These are phyloP conservation scores for Sphaeridia pumilis DNA, from an alignment of 2,888 invertebrate genomes.

Conservation along the genomic window DNA sequence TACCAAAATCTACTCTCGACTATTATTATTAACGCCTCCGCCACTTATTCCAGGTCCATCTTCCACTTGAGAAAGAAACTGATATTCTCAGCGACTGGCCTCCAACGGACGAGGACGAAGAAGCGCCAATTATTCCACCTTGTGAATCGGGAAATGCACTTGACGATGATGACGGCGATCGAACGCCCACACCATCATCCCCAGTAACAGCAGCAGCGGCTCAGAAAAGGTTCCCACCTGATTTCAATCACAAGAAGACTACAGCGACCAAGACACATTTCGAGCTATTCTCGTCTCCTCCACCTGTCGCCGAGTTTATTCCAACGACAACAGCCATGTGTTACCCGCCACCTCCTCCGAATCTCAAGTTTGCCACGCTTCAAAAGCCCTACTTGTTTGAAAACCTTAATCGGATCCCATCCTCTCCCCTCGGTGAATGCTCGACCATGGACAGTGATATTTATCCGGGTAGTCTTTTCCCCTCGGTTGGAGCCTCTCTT, in stretches of 20 bases:
- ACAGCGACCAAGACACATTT: too few relatives aligned
- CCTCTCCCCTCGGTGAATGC: neutral
- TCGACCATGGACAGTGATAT: neutral
- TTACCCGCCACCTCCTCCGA: slow-evolving; percentile 6
- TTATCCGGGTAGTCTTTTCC: neutral
- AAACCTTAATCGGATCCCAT: neutral
- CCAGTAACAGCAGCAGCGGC: too few relatives aligned
- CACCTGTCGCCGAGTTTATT: slow-evolving; percentile 1
- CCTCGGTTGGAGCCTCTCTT: neutral
- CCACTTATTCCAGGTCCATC: too few relatives aligned
- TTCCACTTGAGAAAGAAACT: slow-evolving; percentile 19
- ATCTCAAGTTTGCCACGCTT: slow-evolving; percentile 14
- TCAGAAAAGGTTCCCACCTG: too few relatives aligned
- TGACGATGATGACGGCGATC: slow-evolving; percentile 17
- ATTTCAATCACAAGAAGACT: neutral
- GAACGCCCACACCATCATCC: slow-evolving; percentile 33
- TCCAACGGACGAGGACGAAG: slow-evolving; percentile 25
- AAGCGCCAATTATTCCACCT: slow-evolving; percentile 7
- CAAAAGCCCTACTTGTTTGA: slow-evolving; percentile 9
- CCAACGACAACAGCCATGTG: slow-evolving; percentile 14
- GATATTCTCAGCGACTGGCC: slow-evolving; percentile 36
- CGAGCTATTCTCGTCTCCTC: too few relatives aligned
- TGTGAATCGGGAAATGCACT: neutral
- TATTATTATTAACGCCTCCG: neutral
- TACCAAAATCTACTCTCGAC: neutral